These are phyloP conservation scores for Aradophagus sp. DNA, from an alignment of 1,140 invertebrate genomes.

Conservation along the genomic window DNA sequence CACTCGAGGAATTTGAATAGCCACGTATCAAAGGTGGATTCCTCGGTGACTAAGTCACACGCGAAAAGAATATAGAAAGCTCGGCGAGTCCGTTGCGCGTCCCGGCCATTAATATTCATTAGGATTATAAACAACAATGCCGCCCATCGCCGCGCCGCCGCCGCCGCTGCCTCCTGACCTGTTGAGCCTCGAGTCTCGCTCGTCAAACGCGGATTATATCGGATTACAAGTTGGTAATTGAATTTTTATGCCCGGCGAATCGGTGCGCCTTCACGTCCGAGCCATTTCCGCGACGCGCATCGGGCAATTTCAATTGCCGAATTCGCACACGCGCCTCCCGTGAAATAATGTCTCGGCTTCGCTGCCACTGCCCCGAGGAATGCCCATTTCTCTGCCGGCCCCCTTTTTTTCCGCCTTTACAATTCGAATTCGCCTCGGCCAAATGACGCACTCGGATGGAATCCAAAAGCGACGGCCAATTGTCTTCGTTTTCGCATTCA, in stretches of 20 bases:
- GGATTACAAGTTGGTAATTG: constrained; percentile 69
- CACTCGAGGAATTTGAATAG: constrained; percentile 71
- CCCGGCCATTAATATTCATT: constrained; percentile 69
- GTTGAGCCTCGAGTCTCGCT: constrained; percentile 64
- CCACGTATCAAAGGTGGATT: constrained; percentile 64
- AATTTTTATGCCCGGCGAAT: constrained; percentile 63
- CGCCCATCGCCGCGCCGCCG: constrained; percentile 65
- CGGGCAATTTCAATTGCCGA: too few relatives aligned
- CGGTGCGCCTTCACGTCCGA: too few relatives aligned
- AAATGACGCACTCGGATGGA: too few relatives aligned
- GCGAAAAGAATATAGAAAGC: constrained; percentile 71
- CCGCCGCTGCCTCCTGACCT: constrained; percentile 66
- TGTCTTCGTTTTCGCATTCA: too few relatives aligned
- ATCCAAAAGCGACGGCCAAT: too few relatives aligned
- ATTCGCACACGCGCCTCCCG: too few relatives aligned
- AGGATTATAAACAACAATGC: constrained; percentile 70
- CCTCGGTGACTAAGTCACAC: constrained; percentile 68
- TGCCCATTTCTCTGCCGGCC: too few relatives aligned
- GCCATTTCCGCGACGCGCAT: too few relatives aligned
- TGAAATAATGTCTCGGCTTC: too few relatives aligned
- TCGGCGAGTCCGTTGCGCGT: constrained; percentile 61
- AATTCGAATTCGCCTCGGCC: too few relatives aligned
- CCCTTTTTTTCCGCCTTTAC: too few relatives aligned
- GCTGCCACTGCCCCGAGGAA: too few relatives aligned
- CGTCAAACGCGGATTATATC: constrained; percentile 67